A percentile compares a stretch with the other conserved stretches of the same genome.
phyloP scores from a whole-genome alignment of 2,888 invertebrate genomes.

The Apoda limacodes region DNA sequence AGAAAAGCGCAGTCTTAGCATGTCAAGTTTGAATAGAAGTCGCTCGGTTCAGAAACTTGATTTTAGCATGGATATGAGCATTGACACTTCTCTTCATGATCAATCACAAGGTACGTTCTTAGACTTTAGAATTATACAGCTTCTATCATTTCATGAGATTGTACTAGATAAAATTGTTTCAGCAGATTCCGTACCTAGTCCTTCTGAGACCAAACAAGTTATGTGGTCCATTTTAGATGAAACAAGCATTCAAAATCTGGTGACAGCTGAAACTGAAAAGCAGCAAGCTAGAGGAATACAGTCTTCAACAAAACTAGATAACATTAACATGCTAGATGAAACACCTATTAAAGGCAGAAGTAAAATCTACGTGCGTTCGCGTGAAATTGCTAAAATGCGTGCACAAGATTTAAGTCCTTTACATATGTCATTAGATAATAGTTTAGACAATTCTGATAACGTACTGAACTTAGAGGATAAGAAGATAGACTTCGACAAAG shows the following conservation, averaged over 20 bases:
- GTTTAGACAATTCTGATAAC: constrained; percentile 46
- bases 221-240: constrained; percentile 47
- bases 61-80: constrained; percentile 65
- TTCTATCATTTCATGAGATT: constrained; percentile 2
- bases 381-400: constrained; percentile 58
- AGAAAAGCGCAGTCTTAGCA: constrained; percentile 50
- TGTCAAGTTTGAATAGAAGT: constrained; percentile 52
- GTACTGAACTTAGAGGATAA: constrained; percentile 43
- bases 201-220: constrained; percentile 25
- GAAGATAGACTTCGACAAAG: constrained; percentile 55
- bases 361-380: constrained; percentile 33
- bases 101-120: constrained; percentile 38
- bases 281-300: constrained; percentile 27
- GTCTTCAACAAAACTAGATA: constrained; percentile 34
- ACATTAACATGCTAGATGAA: constrained; percentile 33
- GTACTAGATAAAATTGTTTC: no score
- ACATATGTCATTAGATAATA: constrained; percentile 55
- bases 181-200: constrained; percentile 39
- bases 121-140: not conserved
- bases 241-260: constrained; percentile 33
- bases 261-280: constrained; percentile 30
- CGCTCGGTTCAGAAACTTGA: constrained; percentile 64
- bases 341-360: constrained; percentile 50
- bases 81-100: constrained; percentile 55
- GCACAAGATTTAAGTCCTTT: constrained; percentile 35